Evolutionary conservation across 2,113 vertebrate genomes (phyloP), one percentile per base, ranked within the genome.

Genomic region (Furnarius figulus): DNA sequence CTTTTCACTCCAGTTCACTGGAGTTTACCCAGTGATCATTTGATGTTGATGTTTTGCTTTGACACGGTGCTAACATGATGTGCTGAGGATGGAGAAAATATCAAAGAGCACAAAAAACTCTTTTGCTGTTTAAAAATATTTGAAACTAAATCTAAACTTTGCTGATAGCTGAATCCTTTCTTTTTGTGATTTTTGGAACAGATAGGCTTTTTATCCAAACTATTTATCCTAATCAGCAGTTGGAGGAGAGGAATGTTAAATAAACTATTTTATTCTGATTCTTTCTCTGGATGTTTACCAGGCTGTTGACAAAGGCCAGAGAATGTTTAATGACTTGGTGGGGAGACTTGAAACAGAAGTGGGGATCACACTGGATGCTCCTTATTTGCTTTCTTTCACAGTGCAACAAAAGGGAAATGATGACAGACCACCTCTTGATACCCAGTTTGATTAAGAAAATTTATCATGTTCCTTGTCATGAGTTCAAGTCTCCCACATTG

Each of bases 211-310:
- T 98, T 98, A 98, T 98, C 97, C 97, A 98, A 98, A 98, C 97
- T 98, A 98, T 98, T 98, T 98, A 98, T 98, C 97, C 96, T 98
- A 98, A 98, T 98, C 98, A 98, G 98, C 96, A 98, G 97, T 98
- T 98, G 97, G 97, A 98, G 94, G 94, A 98, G 97, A 98, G 96
- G 97, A 98, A 98, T 98, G 97, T 98, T 98, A 98, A 98, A 98
- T 98, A 98, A 98, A 98, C 96, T 73, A 97, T 98, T 94, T 97
- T 98, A 98, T 98, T 98, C 97, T 98, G 97, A 97, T 97, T 98
- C 95, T 96, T 97, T 97, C 93, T 89, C 94, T 98, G 98, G 98
- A 98, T 98, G 95, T 98, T 98, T 98, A 98, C 98, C 97, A 98
- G 93, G 90, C 96, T 98, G 98, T 98, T 98, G 98, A 98, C 98